Evolutionary conservation across 1,140 invertebrate genomes (phyloP).

Genomic region (Subanguina moxae): DNA sequence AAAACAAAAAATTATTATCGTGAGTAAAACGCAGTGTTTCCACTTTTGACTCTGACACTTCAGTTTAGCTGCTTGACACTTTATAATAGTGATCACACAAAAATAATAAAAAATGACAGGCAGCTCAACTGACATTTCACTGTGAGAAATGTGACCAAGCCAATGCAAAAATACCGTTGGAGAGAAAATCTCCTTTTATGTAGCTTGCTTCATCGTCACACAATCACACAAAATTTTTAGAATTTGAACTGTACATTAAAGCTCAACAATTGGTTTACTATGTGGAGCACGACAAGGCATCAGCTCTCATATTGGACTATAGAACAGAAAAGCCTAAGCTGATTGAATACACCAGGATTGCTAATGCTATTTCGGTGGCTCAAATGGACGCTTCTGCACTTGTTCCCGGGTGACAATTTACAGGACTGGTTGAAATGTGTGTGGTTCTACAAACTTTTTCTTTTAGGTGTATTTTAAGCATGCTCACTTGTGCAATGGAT

Average conservation of each 20-base stretch:
- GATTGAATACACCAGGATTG: neutral
- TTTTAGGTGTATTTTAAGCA: neutral
- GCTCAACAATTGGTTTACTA: neutral
- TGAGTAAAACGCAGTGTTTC: neutral
- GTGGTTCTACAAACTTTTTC: neutral
- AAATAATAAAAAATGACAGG: too few relatives aligned
- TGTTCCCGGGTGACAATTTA: neutral
- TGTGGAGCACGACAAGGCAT: neutral
- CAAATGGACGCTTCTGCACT: neutral
- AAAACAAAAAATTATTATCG: too few relatives aligned
- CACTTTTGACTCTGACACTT: neutral
- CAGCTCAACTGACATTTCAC: too few relatives aligned
- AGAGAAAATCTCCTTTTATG: too few relatives aligned
- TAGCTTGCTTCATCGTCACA: too few relatives aligned
- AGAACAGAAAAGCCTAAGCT: neutral
- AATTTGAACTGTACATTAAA: constrained; percentile 1
- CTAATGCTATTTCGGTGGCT: neutral
- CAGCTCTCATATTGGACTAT: constrained; percentile 8
- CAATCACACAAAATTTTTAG: too few relatives aligned
- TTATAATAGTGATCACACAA: too few relatives aligned
- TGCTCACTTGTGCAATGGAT: neutral
- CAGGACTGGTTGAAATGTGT: neutral
- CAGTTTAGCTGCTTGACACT: too few relatives aligned
- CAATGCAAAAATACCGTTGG: too few relatives aligned
- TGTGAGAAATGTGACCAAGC: too few relatives aligned